Conservation (phyloP, 2,888 invertebrate genomes). For the Mesochorus sp. region DNA sequence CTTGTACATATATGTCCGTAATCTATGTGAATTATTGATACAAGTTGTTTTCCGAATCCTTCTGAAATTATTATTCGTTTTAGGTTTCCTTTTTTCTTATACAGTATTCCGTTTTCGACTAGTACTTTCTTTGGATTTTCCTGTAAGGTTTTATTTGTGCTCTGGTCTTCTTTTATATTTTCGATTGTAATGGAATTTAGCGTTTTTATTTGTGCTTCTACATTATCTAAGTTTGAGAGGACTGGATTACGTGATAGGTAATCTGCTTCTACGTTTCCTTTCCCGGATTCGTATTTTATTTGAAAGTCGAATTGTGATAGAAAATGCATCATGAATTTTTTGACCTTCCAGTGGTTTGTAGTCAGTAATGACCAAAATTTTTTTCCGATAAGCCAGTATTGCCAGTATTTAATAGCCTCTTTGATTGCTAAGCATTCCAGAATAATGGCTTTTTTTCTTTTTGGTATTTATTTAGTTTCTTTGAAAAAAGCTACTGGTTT, state of each 20-base stretch:
- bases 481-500: slow-evolving; percentile 64
- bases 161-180: slow-evolving; percentile 20
- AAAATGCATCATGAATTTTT: slow-evolving; percentile 34
- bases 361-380: background rate
- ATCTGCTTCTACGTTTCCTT: slow-evolving; percentile 24
- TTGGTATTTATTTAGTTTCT: slow-evolving; percentile 61
- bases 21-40: slow-evolving; percentile 48
- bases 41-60: slow-evolving; percentile 52
- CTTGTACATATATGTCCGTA: slow-evolving; percentile 44
- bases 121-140: slow-evolving; percentile 38
- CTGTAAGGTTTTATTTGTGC: slow-evolving; percentile 44
- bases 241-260: slow-evolving; percentile 43
- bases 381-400: slow-evolving; percentile 9
- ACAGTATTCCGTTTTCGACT: slow-evolving; percentile 47
- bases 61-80: slow-evolving; percentile 57
- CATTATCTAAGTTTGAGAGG: background rate
- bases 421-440: slow-evolving; percentile 65
- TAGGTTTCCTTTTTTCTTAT: slow-evolving; percentile 52
- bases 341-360: slow-evolving; percentile 15
- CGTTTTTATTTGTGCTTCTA: slow-evolving; percentile 1
- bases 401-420: slow-evolving; percentile 57
- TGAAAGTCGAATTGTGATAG: slow-evolving; percentile 34
- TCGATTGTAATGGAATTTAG: slow-evolving; percentile 1
- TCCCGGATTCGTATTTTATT: background rate
- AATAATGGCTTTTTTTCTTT: slow-evolving; percentile 62